These are phyloP conservation scores for Zonitis immaculata DNA, from an alignment of 2,888 invertebrate species.

Conservation along the genomic window DNA sequence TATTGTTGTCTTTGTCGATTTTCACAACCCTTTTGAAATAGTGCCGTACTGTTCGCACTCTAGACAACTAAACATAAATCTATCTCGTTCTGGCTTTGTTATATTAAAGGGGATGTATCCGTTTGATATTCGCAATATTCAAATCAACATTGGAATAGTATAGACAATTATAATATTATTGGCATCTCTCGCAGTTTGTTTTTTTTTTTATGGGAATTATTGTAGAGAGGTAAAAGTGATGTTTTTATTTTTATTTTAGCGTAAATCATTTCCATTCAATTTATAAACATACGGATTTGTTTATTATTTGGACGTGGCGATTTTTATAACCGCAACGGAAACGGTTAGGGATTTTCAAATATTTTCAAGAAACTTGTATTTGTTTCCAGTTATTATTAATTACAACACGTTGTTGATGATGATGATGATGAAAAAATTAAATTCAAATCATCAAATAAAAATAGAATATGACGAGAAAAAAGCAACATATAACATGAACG, in stretches of 20 bases:
- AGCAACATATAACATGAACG: not conserved
- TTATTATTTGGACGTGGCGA: conserved; percentile 1
- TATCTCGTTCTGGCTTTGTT: conserved; percentile 6
- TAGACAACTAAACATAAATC: not conserved
- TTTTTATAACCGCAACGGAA: not conserved
- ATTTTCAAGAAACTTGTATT: no score
- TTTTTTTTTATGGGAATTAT: conserved; percentile 43
- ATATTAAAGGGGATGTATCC: conserved; percentile 35
- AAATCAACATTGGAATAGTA: conserved; percentile 18
- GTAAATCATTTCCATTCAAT: conserved; percentile 19
- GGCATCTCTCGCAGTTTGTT: conserved; percentile 41
- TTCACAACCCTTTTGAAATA: conserved; percentile 22
- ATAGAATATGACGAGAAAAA: not conserved
- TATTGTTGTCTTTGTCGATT: conserved; percentile 26
- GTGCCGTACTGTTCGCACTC: not conserved
- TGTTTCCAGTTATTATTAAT: no score
- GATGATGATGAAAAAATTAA: no score
- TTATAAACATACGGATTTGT: conserved; percentile 7
- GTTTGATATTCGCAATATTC: conserved; percentile 11
- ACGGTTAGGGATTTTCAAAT: not conserved
- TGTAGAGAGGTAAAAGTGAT: conserved; percentile 44
- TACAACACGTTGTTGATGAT: no score
- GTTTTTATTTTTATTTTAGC: conserved; percentile 41
- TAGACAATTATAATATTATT: conserved; percentile 38
- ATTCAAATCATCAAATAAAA: not conserved